These are phyloP conservation scores for Hyperoodon ampullatus DNA, from an alignment of 2,113 vertebrate genomes.

Conservation along the genomic window DNA sequence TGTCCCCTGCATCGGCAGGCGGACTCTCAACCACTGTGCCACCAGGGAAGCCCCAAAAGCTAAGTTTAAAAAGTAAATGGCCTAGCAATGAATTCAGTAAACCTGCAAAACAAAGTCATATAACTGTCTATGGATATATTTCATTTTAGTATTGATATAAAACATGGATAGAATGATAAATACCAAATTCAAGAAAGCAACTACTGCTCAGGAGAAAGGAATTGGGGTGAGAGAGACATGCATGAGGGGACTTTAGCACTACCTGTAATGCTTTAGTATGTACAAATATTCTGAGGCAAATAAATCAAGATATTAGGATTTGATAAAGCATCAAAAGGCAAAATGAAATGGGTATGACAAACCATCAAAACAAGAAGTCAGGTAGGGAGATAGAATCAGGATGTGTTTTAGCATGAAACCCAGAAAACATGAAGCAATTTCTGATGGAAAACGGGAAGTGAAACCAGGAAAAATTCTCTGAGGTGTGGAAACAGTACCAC, in stretches of 20 bases:
- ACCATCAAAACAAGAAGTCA: background rate
- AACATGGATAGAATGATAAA: background rate
- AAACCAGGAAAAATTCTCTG: background rate
- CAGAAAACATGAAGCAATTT: background rate
- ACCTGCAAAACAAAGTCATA: background rate
- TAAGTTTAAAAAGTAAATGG: background rate
- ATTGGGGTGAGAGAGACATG: background rate
- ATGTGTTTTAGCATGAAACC: background rate
- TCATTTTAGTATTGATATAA: background rate
- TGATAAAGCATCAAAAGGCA: background rate
- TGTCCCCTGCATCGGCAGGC: no score
- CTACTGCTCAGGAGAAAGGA: background rate
- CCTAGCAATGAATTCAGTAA: background rate
- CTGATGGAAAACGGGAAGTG: background rate
- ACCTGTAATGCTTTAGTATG: background rate
- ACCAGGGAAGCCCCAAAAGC: background rate
- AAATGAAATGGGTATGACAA: background rate
- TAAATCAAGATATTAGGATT: background rate
- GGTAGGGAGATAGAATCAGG: background rate
- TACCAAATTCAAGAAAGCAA: background rate
- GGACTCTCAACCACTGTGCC: no score
- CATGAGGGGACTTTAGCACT: background rate
- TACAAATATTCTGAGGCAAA: background rate
- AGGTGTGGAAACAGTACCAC: background rate
- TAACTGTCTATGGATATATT: background rate